Percentiles rank a stretch among this genome's conserved stretches.
phyloP scores from a whole-genome alignment of 2,888 invertebrate species.

The Leptinotarsa tumamoca region DNA sequence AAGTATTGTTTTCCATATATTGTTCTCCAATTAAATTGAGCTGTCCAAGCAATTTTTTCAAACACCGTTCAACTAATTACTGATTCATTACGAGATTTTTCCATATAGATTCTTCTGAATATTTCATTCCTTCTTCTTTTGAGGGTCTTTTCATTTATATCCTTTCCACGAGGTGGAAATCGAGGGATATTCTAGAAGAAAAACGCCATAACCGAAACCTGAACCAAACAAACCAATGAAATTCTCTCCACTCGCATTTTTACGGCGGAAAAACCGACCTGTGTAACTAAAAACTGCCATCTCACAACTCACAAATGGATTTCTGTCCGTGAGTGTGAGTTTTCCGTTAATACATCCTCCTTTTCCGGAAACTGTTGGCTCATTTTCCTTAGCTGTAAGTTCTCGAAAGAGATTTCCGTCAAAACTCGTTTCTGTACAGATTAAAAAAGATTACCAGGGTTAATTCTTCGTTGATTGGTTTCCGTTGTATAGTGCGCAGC shows the following conservation, averaged over 20 bases:
- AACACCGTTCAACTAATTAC: too few species aligned
- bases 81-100: too few species aligned
- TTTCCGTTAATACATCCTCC: constrained; percentile 8
- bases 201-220: background rate
- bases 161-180: too few species aligned
- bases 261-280: background rate
- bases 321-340: constrained; percentile 9
- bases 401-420: constrained; percentile 15
- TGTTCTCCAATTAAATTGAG: too few species aligned
- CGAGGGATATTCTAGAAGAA: background rate
- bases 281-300: background rate
- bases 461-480: constrained; percentile 38
- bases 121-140: too few species aligned
- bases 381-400: constrained; percentile 15
- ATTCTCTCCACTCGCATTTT: background rate
- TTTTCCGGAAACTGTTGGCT: constrained; percentile 5
- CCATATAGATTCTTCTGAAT: too few species aligned
- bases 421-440: constrained; percentile 20
- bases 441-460: constrained; percentile 37
- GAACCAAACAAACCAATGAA: background rate
- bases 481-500: constrained; percentile 31
- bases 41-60: too few species aligned
- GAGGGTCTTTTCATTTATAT: too few species aligned
- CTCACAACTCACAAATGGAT: background rate
- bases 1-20: too few species aligned